Evolutionary conservation across 2,888 invertebrate species (phyloP), one percentile per base, ranked within the genome.

Genomic region (Ophion obscuratus): DNA sequence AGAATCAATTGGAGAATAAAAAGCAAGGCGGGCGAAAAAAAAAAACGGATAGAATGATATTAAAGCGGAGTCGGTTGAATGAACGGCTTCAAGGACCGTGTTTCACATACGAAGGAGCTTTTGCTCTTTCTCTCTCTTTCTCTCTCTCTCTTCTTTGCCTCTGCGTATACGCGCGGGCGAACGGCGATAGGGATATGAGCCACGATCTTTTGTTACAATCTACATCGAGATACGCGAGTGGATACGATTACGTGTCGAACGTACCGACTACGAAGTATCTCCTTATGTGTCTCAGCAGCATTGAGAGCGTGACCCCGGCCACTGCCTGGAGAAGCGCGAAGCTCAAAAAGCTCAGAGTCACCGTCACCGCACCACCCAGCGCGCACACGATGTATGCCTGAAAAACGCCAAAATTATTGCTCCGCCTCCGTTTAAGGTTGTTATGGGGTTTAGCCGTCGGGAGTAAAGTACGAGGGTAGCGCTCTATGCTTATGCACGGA

Each of bases 321-420:
- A 97, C 95, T 2, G 96, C 96, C 92, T 97, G 97, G 88, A 97
- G 95, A 17, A 96, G 94, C 0, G 97, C 97, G 92, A 97, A 96
- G 74, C 97, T 96, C 61, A 97, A 95, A 61, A 97, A 95, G 7
- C 97, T 97, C 6, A 97, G 95, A 92, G 97, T 96, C 0, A 97
- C 96, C 3, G 93, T 91, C 90, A 96, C 96, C 87, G 96, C 96
- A 90, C 97, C 96, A 2, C 97, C 97, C 88, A 97, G 95, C 2
- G 97, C 97, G 93, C 97, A 98, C 2, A 97, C 97, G 20, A 97
- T 97, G 91, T 97, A 98, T 91, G 97, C 97, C 97, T 97, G 93
- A 14, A 94, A 93, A 86, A 82, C 17, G 14, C 1, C 53, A 53
- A 11, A 14, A 53, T 53, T 53, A 53, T 53, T 1, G 17, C 4